Evolutionary conservation across 1,140 invertebrate genomes (phyloP), one percentile per base, ranked within the genome.

Genomic region (Drosophila oshimai): DNA sequence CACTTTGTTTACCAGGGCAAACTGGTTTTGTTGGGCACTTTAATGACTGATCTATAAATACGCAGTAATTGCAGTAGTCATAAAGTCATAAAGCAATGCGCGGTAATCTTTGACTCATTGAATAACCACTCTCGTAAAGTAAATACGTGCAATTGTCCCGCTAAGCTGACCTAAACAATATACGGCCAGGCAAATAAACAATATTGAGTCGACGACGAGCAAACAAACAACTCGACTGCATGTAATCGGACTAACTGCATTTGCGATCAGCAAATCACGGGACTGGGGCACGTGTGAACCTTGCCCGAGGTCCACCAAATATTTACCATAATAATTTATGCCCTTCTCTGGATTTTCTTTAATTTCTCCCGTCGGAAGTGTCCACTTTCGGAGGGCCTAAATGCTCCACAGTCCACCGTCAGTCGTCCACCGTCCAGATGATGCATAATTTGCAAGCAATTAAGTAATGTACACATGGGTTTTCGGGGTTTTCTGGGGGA

Each of bases 401-500:
- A 34, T 3, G 13, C 39, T 34, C 20, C 22, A 36, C 31, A 24
- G 3, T 12, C n/a, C n/a, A n/a, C n/a, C n/a, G n/a, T n/a, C n/a
- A n/a, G n/a, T n/a, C n/a, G 44, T 46, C 44, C 44, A 46, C 44
- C 10, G 9, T 13, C 29, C 28, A 74, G 58, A 78, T 84, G 60
- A 69, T 70, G 64, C 74, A 81, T 76, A 83, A 84, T 86, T 79
- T 72, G 71, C 74, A 31, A 62, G 78, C 64, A 74, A 86, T 86
- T 84, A 87, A 84, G 62, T 67, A 84, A 80, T 51, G 45, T 44
- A 71, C 55, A 62, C 46, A 71, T 20, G 18, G n/a, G 10, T 3
- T 18, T 45, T 37, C 42, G 39, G 9, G 17, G 20, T 5, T 42
- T 33, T 26, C 13, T 12, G 9, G 31, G 29, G 54, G 15, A 36